phyloP scores from a whole-genome alignment of 2,888 invertebrate genomes.

The Eutolmus rufibarbis region DNA sequence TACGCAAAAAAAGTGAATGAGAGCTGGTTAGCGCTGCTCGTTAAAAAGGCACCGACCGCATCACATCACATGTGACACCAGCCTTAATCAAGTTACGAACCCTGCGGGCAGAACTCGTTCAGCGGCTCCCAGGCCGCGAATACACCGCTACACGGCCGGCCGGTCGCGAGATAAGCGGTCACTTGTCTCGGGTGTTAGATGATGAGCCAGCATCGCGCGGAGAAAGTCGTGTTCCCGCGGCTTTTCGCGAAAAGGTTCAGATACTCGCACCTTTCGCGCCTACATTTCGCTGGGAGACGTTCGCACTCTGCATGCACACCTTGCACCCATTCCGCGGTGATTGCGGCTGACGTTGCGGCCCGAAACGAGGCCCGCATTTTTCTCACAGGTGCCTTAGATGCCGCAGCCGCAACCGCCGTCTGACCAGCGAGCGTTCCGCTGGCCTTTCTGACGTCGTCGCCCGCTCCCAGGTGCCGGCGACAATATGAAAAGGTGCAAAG shows the following conservation, averaged over 20 bases:
- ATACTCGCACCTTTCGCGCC: background rate
- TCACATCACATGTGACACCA: slow-evolving; percentile 14
- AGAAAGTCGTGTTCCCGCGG: background rate
- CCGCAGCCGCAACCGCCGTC: background rate
- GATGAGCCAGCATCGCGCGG: background rate
- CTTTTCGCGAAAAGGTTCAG: background rate
- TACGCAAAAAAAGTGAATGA: slow-evolving; percentile 18
- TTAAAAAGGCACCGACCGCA: background rate
- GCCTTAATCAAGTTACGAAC: background rate
- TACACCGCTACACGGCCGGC: background rate
- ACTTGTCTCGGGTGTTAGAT: background rate
- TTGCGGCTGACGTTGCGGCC: background rate
- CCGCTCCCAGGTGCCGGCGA: slow-evolving; percentile 18
- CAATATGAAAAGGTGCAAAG: slow-evolving; percentile 36
- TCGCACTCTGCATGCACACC: background rate
- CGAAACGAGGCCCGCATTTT: slow-evolving; percentile 14
- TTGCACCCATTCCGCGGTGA: background rate
- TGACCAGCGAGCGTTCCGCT: background rate
- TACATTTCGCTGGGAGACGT: background rate
- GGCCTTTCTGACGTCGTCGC: slow-evolving; percentile 27
- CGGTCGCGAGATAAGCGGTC: background rate
- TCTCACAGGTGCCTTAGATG: slow-evolving; percentile 26
- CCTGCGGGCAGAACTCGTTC: background rate
- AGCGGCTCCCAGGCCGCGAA: background rate
- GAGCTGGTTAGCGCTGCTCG: background rate